Evolutionary conservation across 2,888 invertebrate genomes (phyloP).

Genomic region (Pyrocoelia pectoralis): DNA sequence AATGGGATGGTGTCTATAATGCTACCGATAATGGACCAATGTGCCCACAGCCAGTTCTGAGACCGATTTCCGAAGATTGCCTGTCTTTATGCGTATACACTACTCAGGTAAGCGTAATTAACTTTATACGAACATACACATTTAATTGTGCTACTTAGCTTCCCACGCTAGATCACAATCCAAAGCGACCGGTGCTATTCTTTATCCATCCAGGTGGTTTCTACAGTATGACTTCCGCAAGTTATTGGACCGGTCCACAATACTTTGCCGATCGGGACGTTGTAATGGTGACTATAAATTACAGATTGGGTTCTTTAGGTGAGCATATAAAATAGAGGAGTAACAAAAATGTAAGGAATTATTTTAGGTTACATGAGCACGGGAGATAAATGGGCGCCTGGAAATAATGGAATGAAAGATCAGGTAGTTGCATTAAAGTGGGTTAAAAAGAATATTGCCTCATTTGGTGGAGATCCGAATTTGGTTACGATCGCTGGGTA

Average conservation of each 20-base stretch:
- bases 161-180: neutral
- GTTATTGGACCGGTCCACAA: constrained; percentile 62
- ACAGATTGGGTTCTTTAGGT: constrained; percentile 67
- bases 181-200: constrained; percentile 64
- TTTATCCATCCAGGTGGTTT: constrained; percentile 71
- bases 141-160: neutral
- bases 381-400: constrained; percentile 70
- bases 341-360: no score
- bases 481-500: constrained; percentile 71
- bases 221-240: constrained; percentile 65
- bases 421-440: constrained; percentile 73
- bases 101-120: constrained; percentile 55
- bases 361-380: constrained; percentile 64
- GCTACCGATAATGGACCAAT: constrained; percentile 38
- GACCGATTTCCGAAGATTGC: constrained; percentile 65
- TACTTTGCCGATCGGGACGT: constrained; percentile 71
- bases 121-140: no score
- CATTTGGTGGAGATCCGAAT: constrained; percentile 73
- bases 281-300: constrained; percentile 72
- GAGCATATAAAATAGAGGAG: no score
- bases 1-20: constrained; percentile 24
- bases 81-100: constrained; percentile 67
- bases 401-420: constrained; percentile 76
- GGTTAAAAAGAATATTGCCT: constrained; percentile 70
- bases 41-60: constrained; percentile 43